A percentile compares a stretch with the other conserved stretches of the same genome.
phyloP scores from a whole-genome alignment of 1,140 invertebrate species.

The Doryteuthis pealeii region DNA sequence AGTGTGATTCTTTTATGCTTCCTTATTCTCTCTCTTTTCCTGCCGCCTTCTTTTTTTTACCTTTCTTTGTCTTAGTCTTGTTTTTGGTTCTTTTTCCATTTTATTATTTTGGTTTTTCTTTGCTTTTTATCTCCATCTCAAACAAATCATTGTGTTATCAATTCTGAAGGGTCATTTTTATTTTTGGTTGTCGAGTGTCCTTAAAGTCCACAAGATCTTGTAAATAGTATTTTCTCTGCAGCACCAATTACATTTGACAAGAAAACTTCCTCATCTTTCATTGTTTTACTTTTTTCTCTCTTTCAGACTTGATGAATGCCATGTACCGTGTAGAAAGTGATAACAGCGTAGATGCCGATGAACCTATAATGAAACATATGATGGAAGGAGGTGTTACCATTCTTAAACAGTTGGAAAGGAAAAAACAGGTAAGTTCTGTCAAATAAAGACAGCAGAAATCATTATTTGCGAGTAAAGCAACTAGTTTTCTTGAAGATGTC shows the following conservation, averaged over 20 bases:
- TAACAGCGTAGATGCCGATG: conserved; percentile 58
- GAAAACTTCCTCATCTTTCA: too few relatives aligned
- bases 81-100: not conserved
- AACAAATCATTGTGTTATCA: not conserved
- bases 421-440: conserved; percentile 40
- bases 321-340: conserved; percentile 58
- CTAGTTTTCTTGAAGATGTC: too few relatives aligned
- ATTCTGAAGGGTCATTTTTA: too few relatives aligned
- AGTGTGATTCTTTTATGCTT: not conserved
- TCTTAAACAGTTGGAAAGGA: conserved; percentile 51
- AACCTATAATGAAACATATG: conserved; percentile 58
- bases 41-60: not conserved
- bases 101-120: too few relatives aligned
- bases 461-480: too few relatives aligned
- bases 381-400: conserved; percentile 59
- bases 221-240: too few relatives aligned
- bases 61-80: not conserved
- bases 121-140: not conserved
- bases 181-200: too few relatives aligned
- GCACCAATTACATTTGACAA: too few relatives aligned
- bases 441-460: too few relatives aligned
- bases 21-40: not conserved
- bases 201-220: too few relatives aligned
- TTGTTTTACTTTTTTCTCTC: too few relatives aligned
- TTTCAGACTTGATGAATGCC: conserved; percentile 53